A percentile compares a stretch with the other conserved stretches of the same genome.
These are phyloP conservation scores for Tenthredo mesomela DNA, from an alignment of 2,888 invertebrate species.

Conservation along the genomic window DNA sequence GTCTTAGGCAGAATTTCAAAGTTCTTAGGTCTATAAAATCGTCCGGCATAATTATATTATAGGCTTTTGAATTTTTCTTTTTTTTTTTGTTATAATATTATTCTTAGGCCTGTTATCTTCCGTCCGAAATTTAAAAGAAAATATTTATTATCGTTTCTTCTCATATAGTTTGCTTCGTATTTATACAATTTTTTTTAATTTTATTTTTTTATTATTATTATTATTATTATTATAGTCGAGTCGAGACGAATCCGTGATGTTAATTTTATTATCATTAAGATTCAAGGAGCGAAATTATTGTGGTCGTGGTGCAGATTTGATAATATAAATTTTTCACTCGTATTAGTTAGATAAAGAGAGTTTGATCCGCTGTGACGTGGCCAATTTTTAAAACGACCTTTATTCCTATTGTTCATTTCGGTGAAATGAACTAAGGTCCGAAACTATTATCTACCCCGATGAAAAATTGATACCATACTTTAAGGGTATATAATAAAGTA, in stretches of 20 bases:
- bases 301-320: background rate
- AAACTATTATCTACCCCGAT: conserved; percentile 37
- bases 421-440: conserved; percentile 14
- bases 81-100: background rate
- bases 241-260: background rate
- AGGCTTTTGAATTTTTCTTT: background rate
- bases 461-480: conserved; percentile 41
- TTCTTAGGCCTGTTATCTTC: background rate
- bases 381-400: conserved; percentile 38
- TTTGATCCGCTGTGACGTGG: conserved; percentile 15
- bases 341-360: background rate
- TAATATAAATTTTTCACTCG: background rate
- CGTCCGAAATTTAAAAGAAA: too few relatives aligned
- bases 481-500: background rate
- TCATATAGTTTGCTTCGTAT: background rate
- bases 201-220: background rate
- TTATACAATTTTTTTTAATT: background rate
- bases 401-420: conserved; percentile 48
- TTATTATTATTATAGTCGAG: background rate
- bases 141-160: background rate
- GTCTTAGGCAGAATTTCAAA: background rate
- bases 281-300: background rate
- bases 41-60: background rate
- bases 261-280: background rate
- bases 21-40: background rate